Evolutionary conservation across 2,888 invertebrate species (phyloP), one percentile per base, ranked within the genome.

Genomic region (Epiblema foenella): DNA sequence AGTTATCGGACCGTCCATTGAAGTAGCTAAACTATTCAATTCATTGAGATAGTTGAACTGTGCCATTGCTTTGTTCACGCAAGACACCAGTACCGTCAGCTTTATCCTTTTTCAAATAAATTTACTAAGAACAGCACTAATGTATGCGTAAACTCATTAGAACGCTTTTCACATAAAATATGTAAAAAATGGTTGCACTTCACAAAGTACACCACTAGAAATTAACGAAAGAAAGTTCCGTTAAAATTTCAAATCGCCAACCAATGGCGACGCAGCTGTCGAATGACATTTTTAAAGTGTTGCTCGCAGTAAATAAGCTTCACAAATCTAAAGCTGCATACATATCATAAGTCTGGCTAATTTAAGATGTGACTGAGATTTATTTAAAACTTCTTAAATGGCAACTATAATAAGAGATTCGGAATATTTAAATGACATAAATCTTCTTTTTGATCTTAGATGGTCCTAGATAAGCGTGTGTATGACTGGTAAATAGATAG

Each of bases 31-130:
- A 92, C 95, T 97, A 78, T 96, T 97, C 74, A 97, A 92, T 89
- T 97, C 97, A 86, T 97, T 97, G 77, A 96, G 93, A 86, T 96
- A 97, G 82, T 96, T 96, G 82, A 97, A 96, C 81, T 97, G 97
- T 58, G 97, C 95, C 97, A 97, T 97, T 75, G 68, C 83, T 75
- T 72, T 68, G 42, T 71, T 72, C 29, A 60, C 39, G 66, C 64
- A 69, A 65, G 58, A 64, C 58, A 24, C 33, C 69, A 63, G 46
- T 15, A 29, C 11, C 20, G 49, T 62, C 33, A 12, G 57, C 29
- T 11, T 29, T n/a, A 56, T 65, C 37, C 18, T 33, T 51, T 33
- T 37, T 58, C 42, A 12, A 64, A 49, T 11, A 64, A 18, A 15
- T 10, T 49, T 52, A 20, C 18, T 24, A 46, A 33, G 54, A 52